Conservation (phyloP, 2,113 vertebrate species). For the Heloderma charlesbogerti region DNA sequence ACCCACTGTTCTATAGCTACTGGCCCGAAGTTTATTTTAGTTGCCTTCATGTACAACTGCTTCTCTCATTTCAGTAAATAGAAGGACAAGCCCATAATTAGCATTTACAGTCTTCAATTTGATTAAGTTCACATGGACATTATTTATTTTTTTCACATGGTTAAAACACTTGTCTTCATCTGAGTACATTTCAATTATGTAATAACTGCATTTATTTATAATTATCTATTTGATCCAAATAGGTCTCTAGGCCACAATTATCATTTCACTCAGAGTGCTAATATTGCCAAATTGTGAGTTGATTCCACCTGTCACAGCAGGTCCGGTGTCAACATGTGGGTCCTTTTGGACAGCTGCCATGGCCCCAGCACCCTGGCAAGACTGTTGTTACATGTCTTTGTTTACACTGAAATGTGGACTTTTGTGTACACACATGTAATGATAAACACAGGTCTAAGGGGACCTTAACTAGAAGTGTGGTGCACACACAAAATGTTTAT, state of each 20-base stretch:
- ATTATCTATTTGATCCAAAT: neutral
- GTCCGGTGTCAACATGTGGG: neutral
- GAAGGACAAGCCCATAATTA: neutral
- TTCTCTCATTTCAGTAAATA: constrained; percentile 9
- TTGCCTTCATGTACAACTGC: neutral
- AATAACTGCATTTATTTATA: neutral
- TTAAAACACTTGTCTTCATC: neutral
- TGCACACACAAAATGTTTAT: too few species aligned
- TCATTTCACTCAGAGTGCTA: neutral
- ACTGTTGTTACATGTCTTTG: too few species aligned
- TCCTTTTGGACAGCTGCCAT: neutral
- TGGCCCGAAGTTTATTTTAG: constrained; percentile 24
- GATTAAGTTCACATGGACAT: neutral
- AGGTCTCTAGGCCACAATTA: neutral
- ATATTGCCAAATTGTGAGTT: neutral
- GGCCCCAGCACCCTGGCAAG: neutral
- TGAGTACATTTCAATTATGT: neutral
- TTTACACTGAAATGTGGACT: too few species aligned
- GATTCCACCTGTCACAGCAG: neutral
- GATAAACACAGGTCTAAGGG: too few species aligned
- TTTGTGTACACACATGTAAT: too few species aligned
- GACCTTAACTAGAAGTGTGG: too few species aligned
- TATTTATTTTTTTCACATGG: neutral
- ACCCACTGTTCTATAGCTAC: neutral
- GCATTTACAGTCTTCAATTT: constrained; percentile 7